Evolutionary conservation across 2,888 invertebrate genomes (phyloP), one percentile per base, ranked within the genome.

Genomic region (Pogonocherus hispidulus): DNA sequence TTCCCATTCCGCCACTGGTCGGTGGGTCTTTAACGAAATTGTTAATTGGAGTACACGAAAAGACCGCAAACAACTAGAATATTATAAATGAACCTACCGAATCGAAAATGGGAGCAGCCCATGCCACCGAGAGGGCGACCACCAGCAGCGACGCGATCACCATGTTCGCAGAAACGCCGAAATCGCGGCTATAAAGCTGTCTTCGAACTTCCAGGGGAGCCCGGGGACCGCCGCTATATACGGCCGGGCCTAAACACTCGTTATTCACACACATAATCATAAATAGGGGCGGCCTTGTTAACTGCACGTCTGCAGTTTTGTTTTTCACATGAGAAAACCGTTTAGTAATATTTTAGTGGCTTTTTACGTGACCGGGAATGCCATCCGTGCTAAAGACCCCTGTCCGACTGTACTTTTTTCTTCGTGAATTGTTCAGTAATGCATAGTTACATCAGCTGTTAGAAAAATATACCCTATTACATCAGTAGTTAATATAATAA

Each of bases 181-280:
- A 68, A 69, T 67, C 62, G 71, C 62, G 68, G 74, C 76, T 74
- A 78, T 78, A 78, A 78, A 78, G 78, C 74, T 78, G 79, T 78
- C 78, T 67, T 73, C 66, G 70, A 69, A 72, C 70, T 67, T 71
- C 63, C 70, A 62, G 71, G 71, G 56, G 62, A 68, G 68, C 56
- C 69, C 63, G 63, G 60, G 60, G 64, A 54, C 70, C 73, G 63
- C 56, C 66, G 51, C 46, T 70, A 59, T 70, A 69, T 68, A 71
- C 67, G 63, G 14, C 47, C 49, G 35, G 47, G 23, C 56, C 54
- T 60, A 62, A 65, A 66, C 67, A 60, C 35, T 67, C 70, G 66
- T 76, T 74, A 76, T 74, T 76, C 74, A 66, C 67, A 69, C 70
- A 67, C 60, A 73, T 67, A 69, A 63, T 69, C 72, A 70, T 75